Percentiles rank a stretch among this genome's conserved stretches.
Conservation (phyloP, 2,797 vertebrate species). For the Triplophysa bombifrons region DNA sequence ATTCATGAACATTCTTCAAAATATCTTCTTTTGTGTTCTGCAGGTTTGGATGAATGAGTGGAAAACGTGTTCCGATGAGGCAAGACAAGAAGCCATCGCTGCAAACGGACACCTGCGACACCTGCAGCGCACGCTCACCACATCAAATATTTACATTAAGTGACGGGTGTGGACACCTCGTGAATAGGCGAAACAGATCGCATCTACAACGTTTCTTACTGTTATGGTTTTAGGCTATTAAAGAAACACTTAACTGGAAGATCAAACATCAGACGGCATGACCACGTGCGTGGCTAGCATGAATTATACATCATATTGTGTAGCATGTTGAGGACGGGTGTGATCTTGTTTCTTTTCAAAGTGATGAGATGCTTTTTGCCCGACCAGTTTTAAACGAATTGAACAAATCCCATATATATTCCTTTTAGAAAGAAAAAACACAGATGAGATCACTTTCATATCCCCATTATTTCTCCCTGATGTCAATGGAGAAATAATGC, state of each 20-base stretch:
- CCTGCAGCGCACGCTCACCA: conserved; percentile 61
- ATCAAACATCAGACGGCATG: background rate
- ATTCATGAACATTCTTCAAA: too few species aligned
- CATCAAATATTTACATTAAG: conserved; percentile 77
- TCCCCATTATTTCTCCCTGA: too few species aligned
- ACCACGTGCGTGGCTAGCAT: background rate
- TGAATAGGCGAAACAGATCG: background rate
- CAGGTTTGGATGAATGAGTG: background rate
- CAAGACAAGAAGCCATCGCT: conserved; percentile 69
- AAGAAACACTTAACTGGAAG: background rate
- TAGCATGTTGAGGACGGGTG: background rate
- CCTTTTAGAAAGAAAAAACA: too few species aligned
- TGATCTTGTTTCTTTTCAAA: background rate
- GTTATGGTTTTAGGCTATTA: background rate
- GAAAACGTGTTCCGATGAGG: conserved; percentile 62
- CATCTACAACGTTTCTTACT: background rate
- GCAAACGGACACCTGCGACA: conserved; percentile 71
- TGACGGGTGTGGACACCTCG: conserved; percentile 62
- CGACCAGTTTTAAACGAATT: too few species aligned
- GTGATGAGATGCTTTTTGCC: background rate
- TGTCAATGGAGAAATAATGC: too few species aligned
- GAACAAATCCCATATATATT: background rate
- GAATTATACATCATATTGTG: background rate
- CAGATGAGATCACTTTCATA: too few species aligned
- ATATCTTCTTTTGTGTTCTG: background rate